Evolutionary conservation across 2,113 vertebrate species (phyloP), one percentile per base, ranked within the genome.

Genomic region (Phylloscopus trochiloides): DNA sequence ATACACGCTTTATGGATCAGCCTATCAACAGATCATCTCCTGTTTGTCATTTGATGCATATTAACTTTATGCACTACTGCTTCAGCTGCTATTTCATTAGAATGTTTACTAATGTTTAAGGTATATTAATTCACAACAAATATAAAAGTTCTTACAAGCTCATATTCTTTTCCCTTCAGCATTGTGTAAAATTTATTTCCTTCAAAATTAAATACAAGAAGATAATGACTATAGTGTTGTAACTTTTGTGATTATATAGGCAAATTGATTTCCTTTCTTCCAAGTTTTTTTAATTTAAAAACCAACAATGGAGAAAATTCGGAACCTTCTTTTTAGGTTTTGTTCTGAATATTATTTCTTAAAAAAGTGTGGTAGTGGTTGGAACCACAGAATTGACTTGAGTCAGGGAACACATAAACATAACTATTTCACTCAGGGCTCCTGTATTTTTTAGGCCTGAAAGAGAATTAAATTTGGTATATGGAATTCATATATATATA

Each of bases 21-120:
- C 63, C 68, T 94, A 96, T 95, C 91, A 95, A 91, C 82, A 83
- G 86, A 96, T 97, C 92, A 96, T 95, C 87, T 94, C 79, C 58
- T 77, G 73, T 88, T 87, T 95, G 92, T 94, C 81, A 93, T 92
- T 96, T 93, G 94, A 93, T 96, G 86, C 87, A 93, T 95, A 96
- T 97, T 97, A 94, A 96, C 95, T 97, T 97, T 92, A 96, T 93
- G 96, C 89, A 97, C 80, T 88, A 94, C 51, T 97, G 95, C 94
- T 91, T 96, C 91, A 81, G 95, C 80, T 96, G 82, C 36, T 91
- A 74, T 96, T 96, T 94, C 86, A 88, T 94, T 94, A 91, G 47
- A 78, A 72, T 93, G 83, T 89, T 96, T 96, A 91, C 66, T 94
- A 83, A 88, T 78, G 61, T 88, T 96, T 97, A 92, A 95, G 83